Evolutionary conservation across 2,888 invertebrate genomes (phyloP).

Genomic region (Ephialtes manifestator): DNA sequence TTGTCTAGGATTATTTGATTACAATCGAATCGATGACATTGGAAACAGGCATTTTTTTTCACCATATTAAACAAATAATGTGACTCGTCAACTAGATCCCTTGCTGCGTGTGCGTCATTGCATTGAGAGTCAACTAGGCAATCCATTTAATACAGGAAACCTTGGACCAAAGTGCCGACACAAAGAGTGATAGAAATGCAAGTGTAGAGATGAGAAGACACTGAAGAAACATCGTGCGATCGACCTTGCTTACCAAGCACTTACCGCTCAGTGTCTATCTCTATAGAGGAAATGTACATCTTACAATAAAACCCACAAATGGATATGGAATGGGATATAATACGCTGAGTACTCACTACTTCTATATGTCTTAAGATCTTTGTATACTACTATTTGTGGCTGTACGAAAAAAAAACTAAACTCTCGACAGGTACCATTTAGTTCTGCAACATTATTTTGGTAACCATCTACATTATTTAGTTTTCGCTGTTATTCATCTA

Average conservation of each 20-base stretch:
- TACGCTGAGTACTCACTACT: constrained; percentile 2
- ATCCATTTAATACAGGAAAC: constrained; percentile 49
- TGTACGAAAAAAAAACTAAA: not conserved
- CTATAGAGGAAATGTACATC: constrained; percentile 32
- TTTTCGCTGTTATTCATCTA: not conserved
- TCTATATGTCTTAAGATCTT: not conserved
- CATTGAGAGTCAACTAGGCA: constrained; percentile 10
- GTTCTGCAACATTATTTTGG: not conserved
- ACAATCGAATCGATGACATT: not conserved
- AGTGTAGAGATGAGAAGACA: constrained; percentile 39
- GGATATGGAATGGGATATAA: constrained; percentile 22
- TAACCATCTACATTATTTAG: not conserved
- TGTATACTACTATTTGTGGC: not conserved
- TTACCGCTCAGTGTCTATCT: constrained; percentile 24
- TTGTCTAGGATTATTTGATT: not conserved
- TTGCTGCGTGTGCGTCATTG: constrained; percentile 24
- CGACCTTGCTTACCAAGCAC: constrained; percentile 37
- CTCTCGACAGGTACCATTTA: not conserved
- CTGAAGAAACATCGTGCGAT: constrained; percentile 45
- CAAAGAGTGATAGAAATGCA: constrained; percentile 28
- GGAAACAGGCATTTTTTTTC: not conserved
- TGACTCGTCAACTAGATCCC: constrained; percentile 3
- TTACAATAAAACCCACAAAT: constrained; percentile 23
- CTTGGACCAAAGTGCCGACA: constrained; percentile 40
- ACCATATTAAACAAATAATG: not conserved